Base-by-base conservation (phyloP, 2,888 invertebrate genomes). In the Siphlonurus alternatus region DNA sequence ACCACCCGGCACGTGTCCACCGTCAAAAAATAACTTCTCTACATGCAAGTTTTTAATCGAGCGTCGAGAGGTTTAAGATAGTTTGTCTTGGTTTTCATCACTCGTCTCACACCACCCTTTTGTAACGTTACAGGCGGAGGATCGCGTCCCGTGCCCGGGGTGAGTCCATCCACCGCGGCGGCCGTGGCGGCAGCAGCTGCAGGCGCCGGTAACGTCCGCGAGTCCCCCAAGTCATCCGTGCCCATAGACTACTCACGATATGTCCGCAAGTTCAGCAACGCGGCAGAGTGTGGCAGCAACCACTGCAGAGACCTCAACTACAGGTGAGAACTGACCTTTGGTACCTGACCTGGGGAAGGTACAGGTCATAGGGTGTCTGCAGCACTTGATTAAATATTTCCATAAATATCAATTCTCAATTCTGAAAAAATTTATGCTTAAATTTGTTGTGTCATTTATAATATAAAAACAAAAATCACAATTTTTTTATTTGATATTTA, bases 231-330 rank as follows among this genome's bases (percentile, higher is more conserved):
- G 75, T 78, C 78, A n/a, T 66, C 70, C 61, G 70, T 72, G 66
- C 70, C 87, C 71, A 80, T 89, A 69, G 93, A 93, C 78, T 93
- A 93, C 78, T 89, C 89, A 59, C 86, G 91, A 77, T 93, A 93
- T 76, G 90, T 93, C 67, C 87, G 89, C 76, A 85, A 91, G 74
- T 93, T 87, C 75, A 79, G 85, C 62, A 90, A 87, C 63, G 86
- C 89, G 1, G 76, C 86, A 70, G 92, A 93, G 77, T 93, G 93
- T 74, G 90, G 90, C 19, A 87, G 86, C 65, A 82, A 84, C 51
- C 88, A 89, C 75, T 93, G 93, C 81, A 88, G 89, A 72, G 93
- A 93, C 73, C 80, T 93, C 69, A 90, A 89, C 68, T 93, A 93
- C 77, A 79, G 80, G 79, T 79, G 70, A 70, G 70, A 64, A 51